Percentiles rank a stretch among this genome's conserved stretches.
These are phyloP conservation scores for Nymphalis urticae DNA, from an alignment of 2,888 invertebrate genomes.

Conservation along the genomic window DNA sequence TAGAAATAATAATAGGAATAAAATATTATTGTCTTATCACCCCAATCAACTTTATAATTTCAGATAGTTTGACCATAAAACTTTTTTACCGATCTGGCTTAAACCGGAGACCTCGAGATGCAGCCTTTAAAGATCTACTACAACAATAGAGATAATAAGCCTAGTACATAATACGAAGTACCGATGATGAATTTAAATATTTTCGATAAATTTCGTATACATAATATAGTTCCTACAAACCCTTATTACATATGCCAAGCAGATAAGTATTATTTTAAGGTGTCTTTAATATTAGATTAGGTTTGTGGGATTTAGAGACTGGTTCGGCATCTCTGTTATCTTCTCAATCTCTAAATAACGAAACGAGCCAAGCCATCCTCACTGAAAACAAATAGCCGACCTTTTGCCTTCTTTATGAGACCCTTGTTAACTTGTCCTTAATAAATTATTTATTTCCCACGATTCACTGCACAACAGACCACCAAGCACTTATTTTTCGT, in stretches of 20 bases:
- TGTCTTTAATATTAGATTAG: slow-evolving; percentile 51
- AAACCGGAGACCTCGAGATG: no score
- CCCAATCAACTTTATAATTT: no score
- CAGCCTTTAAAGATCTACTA: no score
- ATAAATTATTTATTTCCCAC: slow-evolving; percentile 79
- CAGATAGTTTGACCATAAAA: no score
- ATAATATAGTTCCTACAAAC: slow-evolving; percentile 1
- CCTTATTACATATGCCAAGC: slow-evolving; percentile 17
- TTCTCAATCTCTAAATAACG: slow-evolving; percentile 69
- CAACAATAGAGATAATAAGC: no score
- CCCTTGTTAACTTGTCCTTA: slow-evolving; percentile 81
- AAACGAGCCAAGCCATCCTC: slow-evolving; percentile 72
- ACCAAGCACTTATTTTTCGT: slow-evolving; percentile 61
- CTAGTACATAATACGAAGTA: no score
- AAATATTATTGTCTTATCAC: no score
- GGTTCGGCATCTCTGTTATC: slow-evolving; percentile 50
- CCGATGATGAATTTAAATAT: not conserved
- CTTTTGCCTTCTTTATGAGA: slow-evolving; percentile 81
- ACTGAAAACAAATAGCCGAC: slow-evolving; percentile 79
- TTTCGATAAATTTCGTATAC: not conserved
- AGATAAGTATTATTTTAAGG: slow-evolving; percentile 36
- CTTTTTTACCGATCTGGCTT: no score
- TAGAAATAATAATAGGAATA: no score
- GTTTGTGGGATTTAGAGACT: slow-evolving; percentile 51
- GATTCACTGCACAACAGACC: slow-evolving; percentile 51